Base-by-base conservation (phyloP, 2,888 invertebrate species). In the Bimastos eiseni region DNA sequence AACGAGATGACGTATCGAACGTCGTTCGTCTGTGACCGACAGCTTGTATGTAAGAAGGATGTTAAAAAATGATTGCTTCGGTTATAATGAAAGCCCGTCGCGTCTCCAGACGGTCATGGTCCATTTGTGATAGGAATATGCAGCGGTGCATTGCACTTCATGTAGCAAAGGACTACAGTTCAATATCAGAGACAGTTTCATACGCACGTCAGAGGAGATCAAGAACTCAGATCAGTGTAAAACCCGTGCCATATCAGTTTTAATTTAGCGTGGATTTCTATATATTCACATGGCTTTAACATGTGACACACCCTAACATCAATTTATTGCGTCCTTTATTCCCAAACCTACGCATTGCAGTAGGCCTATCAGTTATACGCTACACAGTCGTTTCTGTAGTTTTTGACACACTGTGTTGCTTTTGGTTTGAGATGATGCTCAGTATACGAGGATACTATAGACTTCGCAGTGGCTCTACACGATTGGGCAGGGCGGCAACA, bases 21-120 rank as follows among this genome's bases (percentile, higher is more conserved):
- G 30, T 70, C 70, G n/a, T 17, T n/a, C 30, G 70, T n/a, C 70
- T n/a, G n/a, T n/a, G 70, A 70, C n/a, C 13, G 70, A n/a, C 70
- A 70, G 70, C 70, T n/a, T 30, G n/a, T 11, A 70, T 0, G n/a
- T n/a, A n/a, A 70, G 30, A n/a, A 70, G 70, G 70, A 30, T 70
- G n/a, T 70, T 70, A n/a, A 70, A n/a, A 70, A n/a, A 70, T 70
- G 70, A 70, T 70, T 70, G 70, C 70, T 70, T 70, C 70, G n/a
- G n/a, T 70, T 70, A 70, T n/a, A n/a, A 70, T 3, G 70, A 70
- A 17, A 70, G 70, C n/a, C 70, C 30, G 8, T 70, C n/a, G 70
- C n/a, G 8, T 30, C 70, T 70, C 8, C 70, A 70, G 13, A 0
- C n/a, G n/a, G 70, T n/a, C n/a, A 70, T 70, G n/a, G 70, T 70